Base-by-base conservation (phyloP, 2,888 invertebrate species). In the Ophonus ardosiacus region DNA sequence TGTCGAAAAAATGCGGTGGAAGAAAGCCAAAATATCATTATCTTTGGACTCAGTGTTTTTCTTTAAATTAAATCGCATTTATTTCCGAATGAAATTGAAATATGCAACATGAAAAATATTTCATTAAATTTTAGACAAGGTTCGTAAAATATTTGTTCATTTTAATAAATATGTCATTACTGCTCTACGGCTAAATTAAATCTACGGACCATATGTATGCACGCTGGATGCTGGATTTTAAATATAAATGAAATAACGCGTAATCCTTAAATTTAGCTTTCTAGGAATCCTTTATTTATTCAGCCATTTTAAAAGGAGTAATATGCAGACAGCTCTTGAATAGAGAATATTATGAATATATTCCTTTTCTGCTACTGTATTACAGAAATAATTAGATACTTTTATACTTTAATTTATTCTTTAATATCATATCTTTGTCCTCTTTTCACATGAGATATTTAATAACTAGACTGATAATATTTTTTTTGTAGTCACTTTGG, bases 61-160 rank as follows among this genome's bases (percentile, higher is more conserved):
- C 31, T 68, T 38, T 7, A 43, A 74, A 43, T 74, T 74, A 74
- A 74, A 74, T 74, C 71, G 71, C 43, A 43, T 74, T 74, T 68
- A 68, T 68, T 74, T 74, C 13, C 7, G 17, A 74, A 74, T 40
- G 68, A 71, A 71, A 40, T 74, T 43, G 43, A 43, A 74, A 43
- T 40, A 74, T 43, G 43, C 43, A 43, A 74, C 43, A 74, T 15
- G 21, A 74, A 74, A 63, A 74, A 74, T 74, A 74, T 74, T 74
- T 74, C 71, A 74, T 74, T 74, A 74, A 68, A 68, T 74, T 43
- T 74, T 74, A 43, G 68, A 68, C 31, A 68, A 68, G 18, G 71
- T 74, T 74, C 15, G 68, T 31, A 13, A 68, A 68, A 68, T 68
- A 68, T 68, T 68, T 68, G 68, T 68, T 68, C 68, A 38, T 68